Percentiles rank a stretch among this genome's conserved stretches.
phyloP scores from a whole-genome alignment of 2,797 vertebrate species.

The Danio jaintianensis region DNA sequence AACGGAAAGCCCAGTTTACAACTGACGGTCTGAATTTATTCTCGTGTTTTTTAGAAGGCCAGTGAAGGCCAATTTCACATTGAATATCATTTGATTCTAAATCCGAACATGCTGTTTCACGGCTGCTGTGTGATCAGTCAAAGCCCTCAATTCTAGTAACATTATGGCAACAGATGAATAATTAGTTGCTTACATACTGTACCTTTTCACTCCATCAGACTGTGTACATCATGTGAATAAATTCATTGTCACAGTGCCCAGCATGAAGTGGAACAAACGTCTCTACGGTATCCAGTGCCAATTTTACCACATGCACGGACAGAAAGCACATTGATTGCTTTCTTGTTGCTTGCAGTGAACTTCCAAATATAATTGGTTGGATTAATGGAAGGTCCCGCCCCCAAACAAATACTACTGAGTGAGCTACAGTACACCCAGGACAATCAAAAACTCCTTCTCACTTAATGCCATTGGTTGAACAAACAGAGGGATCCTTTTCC shows the following conservation, averaged over 20 bases:
- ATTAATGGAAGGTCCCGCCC: not conserved
- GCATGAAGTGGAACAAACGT: conserved; percentile 22
- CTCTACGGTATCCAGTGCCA: conserved; percentile 1
- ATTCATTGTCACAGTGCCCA: conserved; percentile 46
- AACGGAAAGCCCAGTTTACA: conserved; percentile 36
- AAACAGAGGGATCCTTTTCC: no score
- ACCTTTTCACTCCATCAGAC: conserved; percentile 32
- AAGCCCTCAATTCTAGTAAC: not conserved
- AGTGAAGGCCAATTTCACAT: conserved; percentile 9
- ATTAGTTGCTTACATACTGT: conserved; percentile 28
- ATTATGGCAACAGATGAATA: conserved; percentile 13
- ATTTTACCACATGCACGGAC: conserved; percentile 26
- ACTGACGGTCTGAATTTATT: not conserved
- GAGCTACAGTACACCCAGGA: not conserved
- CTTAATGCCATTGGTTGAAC: no score
- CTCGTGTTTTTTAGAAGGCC: conserved; percentile 4
- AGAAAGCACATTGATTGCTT: conserved; percentile 21
- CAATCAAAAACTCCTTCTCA: no score
- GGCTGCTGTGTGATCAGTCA: not conserved
- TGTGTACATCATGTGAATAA: conserved; percentile 35
- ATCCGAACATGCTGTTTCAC: conserved; percentile 1
- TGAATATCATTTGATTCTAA: not conserved
- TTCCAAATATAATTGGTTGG: not conserved
- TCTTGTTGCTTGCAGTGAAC: conserved; percentile 9
- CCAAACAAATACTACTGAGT: not conserved